Evolutionary conservation across 2,888 invertebrate species (phyloP).

Genomic region (Plebejus argus): DNA sequence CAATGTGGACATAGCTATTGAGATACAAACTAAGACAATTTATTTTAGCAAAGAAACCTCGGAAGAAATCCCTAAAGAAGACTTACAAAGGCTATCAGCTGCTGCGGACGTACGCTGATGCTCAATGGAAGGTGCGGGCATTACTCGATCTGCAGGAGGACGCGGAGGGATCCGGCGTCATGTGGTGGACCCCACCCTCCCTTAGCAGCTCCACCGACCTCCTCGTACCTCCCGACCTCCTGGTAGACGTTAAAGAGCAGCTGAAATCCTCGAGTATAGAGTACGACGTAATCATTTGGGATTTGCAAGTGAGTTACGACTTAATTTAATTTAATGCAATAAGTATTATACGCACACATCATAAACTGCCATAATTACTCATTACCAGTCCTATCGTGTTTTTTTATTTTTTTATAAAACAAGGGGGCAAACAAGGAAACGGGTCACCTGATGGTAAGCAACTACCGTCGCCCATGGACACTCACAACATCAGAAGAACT

Average conservation of each 20-base stretch:
- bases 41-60: slow-evolving; percentile 58
- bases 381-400: no score
- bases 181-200: slow-evolving; percentile 77
- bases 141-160: slow-evolving; percentile 74
- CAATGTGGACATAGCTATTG: no score
- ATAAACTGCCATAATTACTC: no score
- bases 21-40: background rate
- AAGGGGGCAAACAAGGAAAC: no score
- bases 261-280: slow-evolving; percentile 83
- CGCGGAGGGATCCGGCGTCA: slow-evolving; percentile 71
- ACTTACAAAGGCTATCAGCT: slow-evolving; percentile 81
- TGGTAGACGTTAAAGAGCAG: slow-evolving; percentile 80
- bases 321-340: background rate
- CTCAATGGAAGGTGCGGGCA: slow-evolving; percentile 68
- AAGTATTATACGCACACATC: background rate
- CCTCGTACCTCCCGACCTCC: slow-evolving; percentile 85
- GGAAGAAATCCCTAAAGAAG: slow-evolving; percentile 66
- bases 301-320: slow-evolving; percentile 82
- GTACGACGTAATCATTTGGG: slow-evolving; percentile 85
- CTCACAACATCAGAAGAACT: no score
- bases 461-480: no score
- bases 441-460: no score
- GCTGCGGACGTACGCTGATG: slow-evolving; percentile 67
- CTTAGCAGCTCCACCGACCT: slow-evolving; percentile 84
- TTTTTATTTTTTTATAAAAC: no score